Evolutionary conservation across 2,113 vertebrate genomes (phyloP).

Genomic region (Scytalopus superciliaris): DNA sequence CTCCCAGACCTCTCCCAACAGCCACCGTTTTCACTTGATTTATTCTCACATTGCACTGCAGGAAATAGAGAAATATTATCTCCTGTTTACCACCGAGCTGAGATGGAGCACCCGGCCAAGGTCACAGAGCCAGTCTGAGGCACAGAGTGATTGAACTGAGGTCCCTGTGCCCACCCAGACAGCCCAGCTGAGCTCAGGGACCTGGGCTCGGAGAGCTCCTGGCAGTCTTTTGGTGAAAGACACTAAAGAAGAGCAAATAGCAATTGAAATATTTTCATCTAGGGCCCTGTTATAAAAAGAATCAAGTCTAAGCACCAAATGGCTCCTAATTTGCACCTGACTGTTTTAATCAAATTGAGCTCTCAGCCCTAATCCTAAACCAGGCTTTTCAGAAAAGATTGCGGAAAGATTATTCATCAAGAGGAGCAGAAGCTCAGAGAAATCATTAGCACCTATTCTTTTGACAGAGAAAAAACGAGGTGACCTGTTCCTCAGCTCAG

Average conservation of each 20-base stretch:
- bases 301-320: neutral
- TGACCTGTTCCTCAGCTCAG: neutral
- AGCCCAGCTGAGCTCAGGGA: neutral
- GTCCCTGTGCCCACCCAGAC: neutral
- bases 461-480: neutral
- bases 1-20: neutral
- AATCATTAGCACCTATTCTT: neutral
- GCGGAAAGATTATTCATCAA: neutral
- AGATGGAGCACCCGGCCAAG: conserved; percentile 16
- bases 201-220: neutral
- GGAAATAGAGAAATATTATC: conserved; percentile 47
- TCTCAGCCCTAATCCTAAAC: conserved; percentile 21
- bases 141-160: neutral
- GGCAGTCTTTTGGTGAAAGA: neutral
- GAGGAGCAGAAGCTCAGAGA: neutral
- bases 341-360: conserved; percentile 31
- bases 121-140: neutral
- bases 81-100: neutral
- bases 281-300: neutral
- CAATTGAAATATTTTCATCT: neutral
- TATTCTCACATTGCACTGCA: conserved; percentile 36
- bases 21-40: neutral
- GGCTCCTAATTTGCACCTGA: conserved; percentile 30
- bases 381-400: neutral
- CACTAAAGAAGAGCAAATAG: neutral